A percentile compares a stretch with the other conserved stretches of the same genome.
Evolutionary conservation across 1,140 invertebrate genomes (phyloP).

Genomic region (Ruditapes philippinarum): DNA sequence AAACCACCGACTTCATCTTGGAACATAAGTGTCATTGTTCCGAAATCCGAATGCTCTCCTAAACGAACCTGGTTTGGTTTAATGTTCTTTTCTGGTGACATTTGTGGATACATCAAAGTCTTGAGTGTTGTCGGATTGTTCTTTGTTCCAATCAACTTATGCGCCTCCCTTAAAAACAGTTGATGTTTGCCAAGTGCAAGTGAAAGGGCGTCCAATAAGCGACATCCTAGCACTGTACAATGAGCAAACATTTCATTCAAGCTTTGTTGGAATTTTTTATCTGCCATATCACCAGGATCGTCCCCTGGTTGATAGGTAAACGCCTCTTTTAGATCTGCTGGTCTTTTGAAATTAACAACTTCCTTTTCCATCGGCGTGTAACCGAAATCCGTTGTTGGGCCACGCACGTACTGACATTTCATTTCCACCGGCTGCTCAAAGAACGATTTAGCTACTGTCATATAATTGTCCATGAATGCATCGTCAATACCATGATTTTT

Average conservation of each 20-base stretch:
- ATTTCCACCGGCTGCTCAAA: not conserved
- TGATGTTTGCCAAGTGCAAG: slow-evolving; percentile 54
- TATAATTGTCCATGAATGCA: not conserved
- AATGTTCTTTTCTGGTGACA: no score
- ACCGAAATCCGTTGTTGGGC: not conserved
- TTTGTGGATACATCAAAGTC: slow-evolving; percentile 20
- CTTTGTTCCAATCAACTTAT: slow-evolving; percentile 9
- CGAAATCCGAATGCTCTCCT: slow-evolving; percentile 92
- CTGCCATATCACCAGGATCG: not conserved
- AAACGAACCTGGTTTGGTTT: slow-evolving; percentile 89
- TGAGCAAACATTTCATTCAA: slow-evolving; percentile 25
- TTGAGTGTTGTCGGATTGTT: slow-evolving; percentile 11
- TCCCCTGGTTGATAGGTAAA: slow-evolving; percentile 21
- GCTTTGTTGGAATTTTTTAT: slow-evolving; percentile 27
- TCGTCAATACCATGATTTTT: not conserved
- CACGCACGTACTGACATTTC: not conserved
- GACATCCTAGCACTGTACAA: not conserved
- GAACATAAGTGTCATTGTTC: slow-evolving; percentile 91
- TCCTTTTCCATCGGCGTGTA: not conserved
- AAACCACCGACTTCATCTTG: slow-evolving; percentile 88
- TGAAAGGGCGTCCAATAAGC: slow-evolving; percentile 67
- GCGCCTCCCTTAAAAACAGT: slow-evolving; percentile 4
- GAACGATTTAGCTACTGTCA: not conserved
- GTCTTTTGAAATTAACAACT: slow-evolving; percentile 23
- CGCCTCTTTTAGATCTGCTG: slow-evolving; percentile 52